phyloP scores from a whole-genome alignment of 2,113 vertebrate genomes.

The Entomyzon cyanotis region DNA sequence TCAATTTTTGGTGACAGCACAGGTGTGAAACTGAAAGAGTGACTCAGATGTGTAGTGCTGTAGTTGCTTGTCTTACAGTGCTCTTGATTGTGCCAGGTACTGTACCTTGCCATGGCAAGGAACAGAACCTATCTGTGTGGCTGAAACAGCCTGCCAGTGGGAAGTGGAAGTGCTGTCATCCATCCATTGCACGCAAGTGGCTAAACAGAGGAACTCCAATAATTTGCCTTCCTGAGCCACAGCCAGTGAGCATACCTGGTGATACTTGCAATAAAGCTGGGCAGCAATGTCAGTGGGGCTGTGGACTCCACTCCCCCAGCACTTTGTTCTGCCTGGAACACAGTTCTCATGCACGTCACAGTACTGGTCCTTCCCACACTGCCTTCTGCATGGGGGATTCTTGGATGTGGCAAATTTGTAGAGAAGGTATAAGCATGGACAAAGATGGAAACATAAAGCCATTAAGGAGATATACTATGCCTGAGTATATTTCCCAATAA shows the following conservation, averaged over 20 bases:
- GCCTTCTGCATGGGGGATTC: neutral
- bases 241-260: neutral
- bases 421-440: neutral
- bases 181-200: neutral
- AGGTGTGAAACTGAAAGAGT: neutral
- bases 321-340: neutral
- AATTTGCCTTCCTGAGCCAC: neutral
- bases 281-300: neutral
- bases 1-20: neutral
- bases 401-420: neutral
- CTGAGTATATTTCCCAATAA: neutral
- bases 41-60: neutral
- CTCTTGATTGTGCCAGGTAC: neutral
- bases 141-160: neutral
- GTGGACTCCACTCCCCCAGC: too few species aligned
- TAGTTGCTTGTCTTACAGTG: neutral
- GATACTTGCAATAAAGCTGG: neutral
- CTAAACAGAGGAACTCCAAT: neutral
- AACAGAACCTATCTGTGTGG: neutral
- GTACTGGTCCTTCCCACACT: neutral
- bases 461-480: neutral
- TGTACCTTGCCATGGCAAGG: neutral
- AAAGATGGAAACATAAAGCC: neutral
- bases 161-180: neutral
- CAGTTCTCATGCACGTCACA: rapidly evolving